These are phyloP conservation scores for Orthosia incerta DNA, from an alignment of 2,888 invertebrate species.

Conservation along the genomic window DNA sequence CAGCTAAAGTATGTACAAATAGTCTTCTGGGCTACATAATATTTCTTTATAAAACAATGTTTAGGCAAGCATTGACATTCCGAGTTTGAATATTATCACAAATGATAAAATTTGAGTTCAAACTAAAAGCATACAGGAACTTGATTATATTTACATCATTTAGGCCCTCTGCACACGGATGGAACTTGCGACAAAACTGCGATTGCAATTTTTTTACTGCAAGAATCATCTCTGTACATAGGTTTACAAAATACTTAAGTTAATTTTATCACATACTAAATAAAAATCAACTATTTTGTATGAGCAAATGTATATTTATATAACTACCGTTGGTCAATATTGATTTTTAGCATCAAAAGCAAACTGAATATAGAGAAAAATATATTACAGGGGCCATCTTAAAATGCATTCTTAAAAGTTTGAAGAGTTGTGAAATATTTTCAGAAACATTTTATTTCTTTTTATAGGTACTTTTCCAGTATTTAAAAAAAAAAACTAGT, in stretches of 20 bases:
- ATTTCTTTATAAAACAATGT: slow-evolving; percentile 77
- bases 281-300: slow-evolving; percentile 85
- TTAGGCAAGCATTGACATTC: slow-evolving; percentile 86
- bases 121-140: slow-evolving; percentile 70
- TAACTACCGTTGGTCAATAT: slow-evolving; percentile 87
- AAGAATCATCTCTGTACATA: slow-evolving; percentile 37
- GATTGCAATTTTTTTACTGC: background rate
- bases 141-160: slow-evolving; percentile 74
- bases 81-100: slow-evolving; percentile 72
- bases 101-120: slow-evolving; percentile 71
- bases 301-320: slow-evolving; percentile 86
- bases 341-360: slow-evolving; percentile 67
- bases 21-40: slow-evolving; percentile 85
- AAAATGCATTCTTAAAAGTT: background rate
- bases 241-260: slow-evolving; percentile 58
- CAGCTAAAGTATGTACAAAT: slow-evolving; percentile 87
- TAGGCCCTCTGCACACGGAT: slow-evolving; percentile 55
- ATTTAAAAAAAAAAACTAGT: slow-evolving; percentile 8
- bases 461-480: background rate
- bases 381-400: slow-evolving; percentile 28
- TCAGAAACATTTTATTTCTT: background rate
- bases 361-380: slow-evolving; percentile 38
- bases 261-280: slow-evolving; percentile 84
- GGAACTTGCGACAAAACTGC: slow-evolving; percentile 45
- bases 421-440: background rate